A percentile compares a stretch with the other conserved stretches of the same genome.
Conservation (phyloP, 2,888 invertebrate species). For the Terebella lapidaria region DNA sequence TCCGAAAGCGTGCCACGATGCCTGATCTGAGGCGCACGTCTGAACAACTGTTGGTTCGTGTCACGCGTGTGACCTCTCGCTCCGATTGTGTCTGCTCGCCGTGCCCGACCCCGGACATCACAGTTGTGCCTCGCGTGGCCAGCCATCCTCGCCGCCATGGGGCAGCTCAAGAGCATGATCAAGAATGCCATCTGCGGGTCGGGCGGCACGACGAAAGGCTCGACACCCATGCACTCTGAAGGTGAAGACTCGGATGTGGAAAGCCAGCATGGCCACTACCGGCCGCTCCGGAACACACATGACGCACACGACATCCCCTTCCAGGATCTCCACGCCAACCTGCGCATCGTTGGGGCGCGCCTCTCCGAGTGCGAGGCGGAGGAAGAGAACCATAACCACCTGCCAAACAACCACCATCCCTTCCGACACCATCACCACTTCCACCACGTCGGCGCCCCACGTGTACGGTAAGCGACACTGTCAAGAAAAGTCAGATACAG, state of each 20-base stretch:
- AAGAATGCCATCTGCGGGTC: conserved; percentile 19
- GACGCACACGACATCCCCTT: background rate
- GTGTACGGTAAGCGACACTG: background rate
- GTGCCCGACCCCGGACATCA: too few species aligned
- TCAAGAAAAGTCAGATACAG: too few species aligned
- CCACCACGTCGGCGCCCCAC: background rate
- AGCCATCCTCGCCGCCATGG: conserved; percentile 17
- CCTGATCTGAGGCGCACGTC: too few species aligned
- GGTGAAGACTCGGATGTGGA: conserved; percentile 16
- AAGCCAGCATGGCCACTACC: conserved; percentile 13
- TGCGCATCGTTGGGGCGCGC: background rate
- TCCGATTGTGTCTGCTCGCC: too few species aligned
- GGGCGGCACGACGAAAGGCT: conserved; percentile 5
- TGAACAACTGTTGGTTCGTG: too few species aligned
- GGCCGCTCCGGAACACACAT: conserved; percentile 9
- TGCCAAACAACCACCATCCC: conserved; percentile 1
- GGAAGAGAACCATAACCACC: conserved; percentile 3
- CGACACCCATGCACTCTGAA: conserved; percentile 7
- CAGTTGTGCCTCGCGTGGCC: too few species aligned
- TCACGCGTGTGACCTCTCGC: too few species aligned
- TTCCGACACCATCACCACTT: conserved; percentile 5
- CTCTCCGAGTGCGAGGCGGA: background rate
- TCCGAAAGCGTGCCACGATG: too few species aligned
- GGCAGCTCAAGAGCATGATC: conserved; percentile 21
- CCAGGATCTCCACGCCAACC: background rate